A percentile compares a stretch with the other conserved stretches of the same genome.
phyloP scores from a whole-genome alignment of 2,113 vertebrate species.

The Notarius lentiginosus region DNA sequence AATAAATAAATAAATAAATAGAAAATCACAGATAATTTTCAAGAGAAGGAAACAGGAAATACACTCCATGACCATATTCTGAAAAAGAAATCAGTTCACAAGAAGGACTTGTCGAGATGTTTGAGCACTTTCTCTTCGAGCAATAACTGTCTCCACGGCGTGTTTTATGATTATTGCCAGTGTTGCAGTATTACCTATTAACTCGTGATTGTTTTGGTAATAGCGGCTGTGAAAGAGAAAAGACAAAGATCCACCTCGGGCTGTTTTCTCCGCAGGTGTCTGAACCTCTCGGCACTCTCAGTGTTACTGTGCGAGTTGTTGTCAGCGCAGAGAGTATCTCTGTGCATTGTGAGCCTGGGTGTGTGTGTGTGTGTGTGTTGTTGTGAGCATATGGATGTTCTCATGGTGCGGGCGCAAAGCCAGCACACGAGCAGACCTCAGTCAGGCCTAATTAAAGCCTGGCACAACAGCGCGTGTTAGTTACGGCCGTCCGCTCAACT shows the following conservation, averaged over 20 bases:
- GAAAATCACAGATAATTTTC: background rate
- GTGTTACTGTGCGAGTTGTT: constrained; percentile 15
- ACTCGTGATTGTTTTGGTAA: constrained; percentile 12
- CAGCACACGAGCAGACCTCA: constrained; percentile 66
- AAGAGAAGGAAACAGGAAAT: background rate
- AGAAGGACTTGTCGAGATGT: background rate
- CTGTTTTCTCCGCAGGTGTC: constrained; percentile 18
- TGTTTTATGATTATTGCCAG: constrained; percentile 13
- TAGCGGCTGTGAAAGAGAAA: constrained; percentile 8
- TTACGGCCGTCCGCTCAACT: constrained; percentile 45
- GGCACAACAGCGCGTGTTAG: constrained; percentile 36
- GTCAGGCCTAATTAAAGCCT: constrained; percentile 65
- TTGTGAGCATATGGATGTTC: constrained; percentile 74
- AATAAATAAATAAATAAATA: background rate
- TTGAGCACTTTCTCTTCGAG: background rate
- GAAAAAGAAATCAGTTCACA: background rate
- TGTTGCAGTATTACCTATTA: constrained; percentile 12
- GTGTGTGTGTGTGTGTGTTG: constrained; percentile 22
- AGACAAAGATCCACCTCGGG: constrained; percentile 20
- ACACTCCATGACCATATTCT: background rate
- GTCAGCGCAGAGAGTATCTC: constrained; percentile 10
- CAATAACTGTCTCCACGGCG: background rate
- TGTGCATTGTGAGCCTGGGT: constrained; percentile 14
- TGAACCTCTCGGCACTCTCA: constrained; percentile 7
- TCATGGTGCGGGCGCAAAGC: constrained; percentile 68